Percentiles rank a stretch among this genome's conserved stretches.
These are phyloP conservation scores for Eudasyphora cyanicolor DNA, from an alignment of 2,888 invertebrate species.

Conservation along the genomic window DNA sequence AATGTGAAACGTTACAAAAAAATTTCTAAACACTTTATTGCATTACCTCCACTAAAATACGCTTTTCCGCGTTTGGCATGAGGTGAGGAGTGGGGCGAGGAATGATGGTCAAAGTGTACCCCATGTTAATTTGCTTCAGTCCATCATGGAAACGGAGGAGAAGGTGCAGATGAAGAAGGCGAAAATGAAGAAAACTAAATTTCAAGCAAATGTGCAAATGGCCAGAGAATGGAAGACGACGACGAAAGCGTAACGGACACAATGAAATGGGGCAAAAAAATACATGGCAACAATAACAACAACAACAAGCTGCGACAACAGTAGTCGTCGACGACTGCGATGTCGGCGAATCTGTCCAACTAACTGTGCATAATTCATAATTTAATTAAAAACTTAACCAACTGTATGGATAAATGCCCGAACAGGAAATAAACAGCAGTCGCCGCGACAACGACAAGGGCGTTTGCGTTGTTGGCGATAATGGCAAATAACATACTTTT, in stretches of 20 bases:
- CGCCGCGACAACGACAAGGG: slow-evolving; percentile 41
- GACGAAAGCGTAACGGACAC: not conserved
- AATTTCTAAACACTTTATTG: not conserved
- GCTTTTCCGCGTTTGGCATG: not conserved
- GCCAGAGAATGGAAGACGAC: slow-evolving; percentile 12
- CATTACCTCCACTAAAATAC: slow-evolving; percentile 1
- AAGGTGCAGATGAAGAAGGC: too few species aligned
- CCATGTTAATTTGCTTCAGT: not conserved
- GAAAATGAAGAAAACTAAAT: not conserved
- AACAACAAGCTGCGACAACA: not conserved
- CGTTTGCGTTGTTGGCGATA: slow-evolving; percentile 43
- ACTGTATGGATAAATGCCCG: slow-evolving; percentile 73
- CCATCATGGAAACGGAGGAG: too few species aligned
- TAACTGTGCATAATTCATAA: slow-evolving; percentile 79
- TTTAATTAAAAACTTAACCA: slow-evolving; percentile 78
- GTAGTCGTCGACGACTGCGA: not conserved
- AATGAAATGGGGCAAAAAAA: not conserved
- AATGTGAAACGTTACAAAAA: too few species aligned
- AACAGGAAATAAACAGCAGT: slow-evolving; percentile 38
- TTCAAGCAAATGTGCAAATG: slow-evolving; percentile 31
- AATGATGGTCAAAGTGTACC: not conserved
- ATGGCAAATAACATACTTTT: slow-evolving; percentile 43
- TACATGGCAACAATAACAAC: not conserved
- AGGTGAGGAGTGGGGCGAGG: not conserved
- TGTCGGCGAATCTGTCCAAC: slow-evolving; percentile 75